These are phyloP conservation scores for Ctenosaura bakeri DNA, from an alignment of 2,797 vertebrate genomes.

Conservation along the genomic window DNA sequence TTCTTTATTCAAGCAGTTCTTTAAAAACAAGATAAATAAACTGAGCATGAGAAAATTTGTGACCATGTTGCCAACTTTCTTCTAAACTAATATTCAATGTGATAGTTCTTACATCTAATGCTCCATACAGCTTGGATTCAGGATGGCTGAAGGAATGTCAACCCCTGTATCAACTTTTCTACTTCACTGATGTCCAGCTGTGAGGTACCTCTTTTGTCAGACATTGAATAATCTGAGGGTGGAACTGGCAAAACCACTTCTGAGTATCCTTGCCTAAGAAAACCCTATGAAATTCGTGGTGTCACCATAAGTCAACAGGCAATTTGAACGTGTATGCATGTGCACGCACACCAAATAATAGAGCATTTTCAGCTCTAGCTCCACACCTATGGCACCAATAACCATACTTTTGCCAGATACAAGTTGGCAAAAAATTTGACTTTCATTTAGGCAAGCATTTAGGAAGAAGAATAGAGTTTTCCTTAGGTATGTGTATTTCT, in stretches of 20 bases:
- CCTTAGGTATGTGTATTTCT: neutral
- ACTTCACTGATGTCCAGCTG: no score
- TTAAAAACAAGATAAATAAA: no score
- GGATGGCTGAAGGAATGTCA: neutral
- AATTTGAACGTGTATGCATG: no score
- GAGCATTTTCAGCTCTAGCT: neutral
- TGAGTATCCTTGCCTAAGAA: no score
- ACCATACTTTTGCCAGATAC: neutral
- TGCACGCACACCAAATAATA: neutral
- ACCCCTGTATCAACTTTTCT: neutral
- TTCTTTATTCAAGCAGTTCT: no score
- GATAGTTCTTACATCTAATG: neutral
- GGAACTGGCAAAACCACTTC: no score
- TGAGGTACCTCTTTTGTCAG: no score
- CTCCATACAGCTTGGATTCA: neutral
- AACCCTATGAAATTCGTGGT: no score
- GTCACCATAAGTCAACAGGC: no score
- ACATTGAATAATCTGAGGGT: no score
- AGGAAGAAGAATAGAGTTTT: neutral
- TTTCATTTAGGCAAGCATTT: slow-evolving; percentile 1
- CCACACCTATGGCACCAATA: neutral
- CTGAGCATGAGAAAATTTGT: no score
- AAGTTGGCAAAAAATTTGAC: neutral
- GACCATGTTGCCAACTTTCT: neutral
- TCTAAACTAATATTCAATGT: neutral